phyloP scores from a whole-genome alignment of 2,113 vertebrate genomes.

The Ciconia boyciana region DNA sequence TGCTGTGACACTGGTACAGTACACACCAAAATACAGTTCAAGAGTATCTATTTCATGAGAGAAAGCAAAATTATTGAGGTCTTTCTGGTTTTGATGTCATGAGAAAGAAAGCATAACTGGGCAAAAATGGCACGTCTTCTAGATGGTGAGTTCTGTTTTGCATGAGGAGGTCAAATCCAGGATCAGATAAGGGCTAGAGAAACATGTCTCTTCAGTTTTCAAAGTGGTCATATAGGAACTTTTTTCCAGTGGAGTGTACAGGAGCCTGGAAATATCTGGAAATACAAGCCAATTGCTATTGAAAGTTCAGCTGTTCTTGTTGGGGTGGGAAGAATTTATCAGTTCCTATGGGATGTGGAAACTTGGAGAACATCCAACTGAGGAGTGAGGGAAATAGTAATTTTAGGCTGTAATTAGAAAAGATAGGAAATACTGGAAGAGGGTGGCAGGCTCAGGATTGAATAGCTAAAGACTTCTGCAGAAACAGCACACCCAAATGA shows the following conservation, averaged over 20 bases:
- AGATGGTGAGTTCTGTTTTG: background rate
- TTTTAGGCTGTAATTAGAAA: background rate
- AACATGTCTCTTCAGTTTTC: background rate
- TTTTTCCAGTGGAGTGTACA: background rate
- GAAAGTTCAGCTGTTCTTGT: background rate
- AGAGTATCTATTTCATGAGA: background rate
- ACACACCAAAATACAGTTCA: background rate
- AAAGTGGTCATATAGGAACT: background rate
- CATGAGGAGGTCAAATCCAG: background rate
- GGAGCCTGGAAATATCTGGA: background rate
- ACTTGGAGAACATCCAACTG: background rate
- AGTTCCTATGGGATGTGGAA: background rate
- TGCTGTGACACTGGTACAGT: background rate
- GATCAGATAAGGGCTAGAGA: background rate
- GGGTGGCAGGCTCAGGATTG: accelerated
- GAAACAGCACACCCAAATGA: background rate
- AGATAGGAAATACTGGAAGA: background rate
- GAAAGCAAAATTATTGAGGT: background rate
- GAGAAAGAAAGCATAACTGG: background rate
- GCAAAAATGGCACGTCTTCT: background rate
- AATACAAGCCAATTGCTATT: background rate
- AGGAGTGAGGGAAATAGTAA: background rate
- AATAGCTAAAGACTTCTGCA: background rate
- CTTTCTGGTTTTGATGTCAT: background rate
- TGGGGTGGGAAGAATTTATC: background rate